phyloP scores from a whole-genome alignment of 2,888 invertebrate species.

The Clostera curtula region DNA sequence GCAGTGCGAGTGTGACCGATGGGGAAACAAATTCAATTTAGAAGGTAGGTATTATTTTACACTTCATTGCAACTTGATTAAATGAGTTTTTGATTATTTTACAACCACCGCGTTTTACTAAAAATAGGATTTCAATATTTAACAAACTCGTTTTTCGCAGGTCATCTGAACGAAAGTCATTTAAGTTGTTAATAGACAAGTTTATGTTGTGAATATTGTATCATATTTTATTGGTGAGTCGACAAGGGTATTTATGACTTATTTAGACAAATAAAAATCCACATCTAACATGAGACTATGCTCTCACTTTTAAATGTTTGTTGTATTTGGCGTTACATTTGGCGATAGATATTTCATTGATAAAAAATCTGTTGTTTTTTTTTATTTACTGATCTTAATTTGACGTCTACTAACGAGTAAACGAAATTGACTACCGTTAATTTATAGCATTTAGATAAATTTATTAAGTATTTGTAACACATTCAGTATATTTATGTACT shows the following conservation, averaged over 20 bases:
- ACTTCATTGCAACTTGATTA: no score
- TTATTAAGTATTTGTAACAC: no score
- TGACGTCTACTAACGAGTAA: no score
- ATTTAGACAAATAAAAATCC: no score
- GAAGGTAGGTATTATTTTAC: constrained; percentile 77
- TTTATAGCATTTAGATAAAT: no score
- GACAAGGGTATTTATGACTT: constrained; percentile 8
- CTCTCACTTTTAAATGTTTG: no score
- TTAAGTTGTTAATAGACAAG: constrained; percentile 56
- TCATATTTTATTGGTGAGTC: constrained; percentile 49
- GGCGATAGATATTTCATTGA: constrained; percentile 11
- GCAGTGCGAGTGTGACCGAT: constrained; percentile 91
- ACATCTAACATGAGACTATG: no score
- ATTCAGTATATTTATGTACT: no score
- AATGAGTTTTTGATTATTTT: no score
- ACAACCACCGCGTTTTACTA: not conserved
- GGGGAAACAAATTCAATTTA: constrained; percentile 88
- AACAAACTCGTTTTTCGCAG: constrained; percentile 45
- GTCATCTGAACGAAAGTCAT: constrained; percentile 54
- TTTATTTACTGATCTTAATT: no score
- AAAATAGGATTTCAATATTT: constrained; percentile 9
- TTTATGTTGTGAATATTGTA: constrained; percentile 39
- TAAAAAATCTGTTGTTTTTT: constrained; percentile 11
- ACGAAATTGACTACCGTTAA: no score
- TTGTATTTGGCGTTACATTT: no score